Evolutionary conservation across 2,113 vertebrate genomes (phyloP), one percentile per base, ranked within the genome.

Genomic region (Oriolus oriolus): DNA sequence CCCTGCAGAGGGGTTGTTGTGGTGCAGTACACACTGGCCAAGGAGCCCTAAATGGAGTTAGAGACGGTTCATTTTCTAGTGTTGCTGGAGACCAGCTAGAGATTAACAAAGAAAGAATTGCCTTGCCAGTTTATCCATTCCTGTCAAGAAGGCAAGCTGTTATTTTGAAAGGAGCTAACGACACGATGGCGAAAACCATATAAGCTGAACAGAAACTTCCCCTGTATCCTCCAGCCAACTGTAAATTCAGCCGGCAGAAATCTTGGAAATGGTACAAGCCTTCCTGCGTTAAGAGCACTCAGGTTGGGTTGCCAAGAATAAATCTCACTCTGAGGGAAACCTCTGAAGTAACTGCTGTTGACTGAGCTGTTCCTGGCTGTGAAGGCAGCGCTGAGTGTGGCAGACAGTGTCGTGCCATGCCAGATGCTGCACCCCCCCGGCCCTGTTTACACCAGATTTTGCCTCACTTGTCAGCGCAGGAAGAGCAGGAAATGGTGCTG

Each of bases 131-230:
- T 96, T 94, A 93, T 92, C 85, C 83, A 0, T 92, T 96, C 87
- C 88, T 97, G 94, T 96, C 93, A 97, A 90, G 88, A 91, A 95
- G 77, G 75, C 94, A 97, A 96, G 90, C 93, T 96, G 88, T 96
- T 97, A 91, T 95, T 97, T 96, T 95, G 92, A 95, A 95, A 94
- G 76, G 87, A 95, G 78, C 84, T 91, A 97, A 86, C 3, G 44
- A 78, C 89, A 94, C 24, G 33, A 97, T 86, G 89, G 71, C 2
- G 7, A 95, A 94, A 94, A 93, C 95, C 95, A 84, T 95, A 92
- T 91, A 97, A 97, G 92, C 90, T 82, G 93, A 96, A 95, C 88
- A 96, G 93, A 96, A 97, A 95, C 84, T 86, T 88, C 65, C 79
- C 88, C 89, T 95, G 57, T 78, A 61, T 96, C 87, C 83, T 95